Conservation (phyloP, 2,113 vertebrate species). For the Capreolus pygargus region DNA sequence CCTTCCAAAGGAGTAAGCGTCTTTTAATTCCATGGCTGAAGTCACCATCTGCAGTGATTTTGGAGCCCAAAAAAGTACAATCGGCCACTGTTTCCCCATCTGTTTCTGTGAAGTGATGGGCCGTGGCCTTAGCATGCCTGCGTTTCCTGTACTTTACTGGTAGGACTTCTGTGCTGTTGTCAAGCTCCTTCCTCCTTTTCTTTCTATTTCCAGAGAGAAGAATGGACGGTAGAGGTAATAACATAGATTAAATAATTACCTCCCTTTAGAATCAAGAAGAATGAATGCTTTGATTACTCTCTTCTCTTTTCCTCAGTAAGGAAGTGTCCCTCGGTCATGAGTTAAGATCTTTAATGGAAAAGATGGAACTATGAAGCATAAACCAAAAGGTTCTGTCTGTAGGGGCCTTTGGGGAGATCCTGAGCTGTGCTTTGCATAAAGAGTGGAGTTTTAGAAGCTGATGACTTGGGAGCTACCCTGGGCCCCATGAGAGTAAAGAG, state of each 20-base stretch:
- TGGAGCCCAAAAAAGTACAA: no score
- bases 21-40: no score
- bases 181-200: fast-evolving
- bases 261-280: not conserved
- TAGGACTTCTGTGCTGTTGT: no score
- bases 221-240: not conserved
- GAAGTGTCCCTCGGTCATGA: no score
- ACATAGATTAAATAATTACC: not conserved
- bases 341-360: not conserved
- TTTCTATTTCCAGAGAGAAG: not conserved
- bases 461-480: not conserved
- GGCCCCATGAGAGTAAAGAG: not conserved
- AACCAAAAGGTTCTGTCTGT: not conserved
- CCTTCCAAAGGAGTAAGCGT: no score
- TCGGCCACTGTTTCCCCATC: no score
- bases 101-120: no score
- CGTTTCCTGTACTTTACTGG: fast-evolving
- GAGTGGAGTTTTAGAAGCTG: not conserved
- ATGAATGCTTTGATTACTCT: not conserved
- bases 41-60: no score
- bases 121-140: fast-evolving
- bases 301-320: not conserved
- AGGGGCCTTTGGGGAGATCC: not conserved
- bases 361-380: not conserved
- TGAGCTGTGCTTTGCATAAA: not conserved